Evolutionary conservation across 2,113 vertebrate genomes (phyloP).

Genomic region (Plestiodon gilberti): DNA sequence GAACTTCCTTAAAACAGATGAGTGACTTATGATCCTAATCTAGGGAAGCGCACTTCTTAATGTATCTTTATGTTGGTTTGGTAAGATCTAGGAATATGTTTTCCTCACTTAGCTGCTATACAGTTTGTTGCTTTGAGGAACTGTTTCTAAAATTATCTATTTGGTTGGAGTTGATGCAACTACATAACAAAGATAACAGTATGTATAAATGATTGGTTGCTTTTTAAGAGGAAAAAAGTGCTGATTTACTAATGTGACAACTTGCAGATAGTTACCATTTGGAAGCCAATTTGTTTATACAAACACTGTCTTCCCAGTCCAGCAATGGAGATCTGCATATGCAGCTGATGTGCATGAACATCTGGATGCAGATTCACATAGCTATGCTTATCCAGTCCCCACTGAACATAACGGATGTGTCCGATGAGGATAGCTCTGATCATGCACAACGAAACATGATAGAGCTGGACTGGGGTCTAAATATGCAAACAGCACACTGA

Average conservation of each 20-base stretch:
- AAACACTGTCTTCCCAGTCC: background rate
- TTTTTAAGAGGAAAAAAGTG: slow-evolving; percentile 11
- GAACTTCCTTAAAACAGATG: slow-evolving; percentile 24
- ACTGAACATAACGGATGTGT: background rate
- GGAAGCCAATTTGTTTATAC: background rate
- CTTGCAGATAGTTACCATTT: slow-evolving; percentile 2
- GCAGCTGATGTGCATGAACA: background rate
- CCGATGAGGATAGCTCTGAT: background rate
- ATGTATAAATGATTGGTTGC: background rate
- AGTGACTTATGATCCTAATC: background rate
- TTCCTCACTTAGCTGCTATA: background rate
- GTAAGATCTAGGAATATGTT: background rate
- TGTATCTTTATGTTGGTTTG: background rate
- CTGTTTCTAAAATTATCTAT: background rate
- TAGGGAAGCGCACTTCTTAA: background rate
- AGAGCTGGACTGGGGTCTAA: background rate
- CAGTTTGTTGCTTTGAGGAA: background rate
- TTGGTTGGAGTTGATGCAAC: slow-evolving; percentile 11
- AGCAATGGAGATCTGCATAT: background rate
- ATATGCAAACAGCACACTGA: background rate
- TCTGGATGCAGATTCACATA: background rate
- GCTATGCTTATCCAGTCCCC: background rate
- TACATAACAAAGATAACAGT: background rate
- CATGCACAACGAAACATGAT: background rate
- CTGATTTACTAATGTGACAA: slow-evolving; percentile 29